Percentiles rank a stretch among this genome's conserved stretches.
phyloP scores from a whole-genome alignment of 2,888 invertebrate species.

The Punctoribates punctum region DNA sequence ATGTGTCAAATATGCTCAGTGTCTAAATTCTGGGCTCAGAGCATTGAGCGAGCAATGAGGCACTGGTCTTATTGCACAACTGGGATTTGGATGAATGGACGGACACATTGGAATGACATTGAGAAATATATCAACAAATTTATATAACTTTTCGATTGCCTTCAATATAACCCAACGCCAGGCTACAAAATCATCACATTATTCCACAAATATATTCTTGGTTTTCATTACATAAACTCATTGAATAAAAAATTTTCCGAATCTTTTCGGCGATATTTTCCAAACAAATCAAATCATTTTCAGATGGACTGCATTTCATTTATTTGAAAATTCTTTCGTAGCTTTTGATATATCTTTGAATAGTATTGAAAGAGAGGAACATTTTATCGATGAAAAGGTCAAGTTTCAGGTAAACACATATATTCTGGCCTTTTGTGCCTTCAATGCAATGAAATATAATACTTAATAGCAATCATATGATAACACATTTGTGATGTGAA shows the following conservation, averaged over 20 bases:
- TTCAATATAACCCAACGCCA: neutral
- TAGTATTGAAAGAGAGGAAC: neutral
- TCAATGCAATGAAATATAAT: slow-evolving; percentile 22
- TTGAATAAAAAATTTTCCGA: neutral
- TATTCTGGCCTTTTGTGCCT: slow-evolving; percentile 16
- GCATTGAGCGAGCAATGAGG: neutral
- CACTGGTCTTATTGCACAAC: slow-evolving; percentile 18
- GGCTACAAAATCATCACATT: slow-evolving; percentile 5
- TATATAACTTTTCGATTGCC: neutral
- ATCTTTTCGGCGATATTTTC: too few species aligned
- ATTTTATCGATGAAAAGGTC: slow-evolving; percentile 26
- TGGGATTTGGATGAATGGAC: slow-evolving; percentile 32
- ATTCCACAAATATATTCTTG: neutral
- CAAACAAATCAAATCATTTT: too few species aligned
- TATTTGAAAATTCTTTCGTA: too few species aligned
- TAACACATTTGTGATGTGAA: slow-evolving; percentile 34
- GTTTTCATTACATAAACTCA: neutral
- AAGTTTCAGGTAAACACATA: slow-evolving; percentile 36
- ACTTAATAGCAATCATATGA: slow-evolving; percentile 36
- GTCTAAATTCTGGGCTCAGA: slow-evolving; percentile 1
- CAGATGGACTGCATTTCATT: too few species aligned
- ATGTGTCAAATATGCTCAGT: slow-evolving; percentile 36
- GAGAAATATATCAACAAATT: slow-evolving; percentile 1
- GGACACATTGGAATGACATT: slow-evolving; percentile 34
- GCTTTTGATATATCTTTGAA: neutral